phyloP scores from a whole-genome alignment of 2,888 invertebrate genomes.

The Macropis europaea region DNA sequence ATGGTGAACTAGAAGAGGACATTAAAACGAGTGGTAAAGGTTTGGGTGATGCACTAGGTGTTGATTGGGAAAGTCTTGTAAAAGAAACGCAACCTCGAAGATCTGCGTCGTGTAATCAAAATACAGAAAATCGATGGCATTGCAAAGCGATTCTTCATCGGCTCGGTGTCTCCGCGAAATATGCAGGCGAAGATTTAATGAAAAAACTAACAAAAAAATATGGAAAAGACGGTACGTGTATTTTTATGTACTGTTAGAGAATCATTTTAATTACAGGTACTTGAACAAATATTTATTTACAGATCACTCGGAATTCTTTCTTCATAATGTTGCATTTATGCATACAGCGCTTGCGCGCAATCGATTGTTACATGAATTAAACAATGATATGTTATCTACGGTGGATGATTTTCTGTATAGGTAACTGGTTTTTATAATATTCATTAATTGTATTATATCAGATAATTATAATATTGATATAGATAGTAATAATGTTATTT shows the following conservation, averaged over 20 bases:
- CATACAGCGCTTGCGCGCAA: constrained; percentile 71
- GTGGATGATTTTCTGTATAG: constrained; percentile 72
- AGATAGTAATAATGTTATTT: constrained; percentile 9
- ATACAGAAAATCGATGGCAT: constrained; percentile 89
- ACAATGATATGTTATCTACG: constrained; percentile 60
- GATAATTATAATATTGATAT: neutral
- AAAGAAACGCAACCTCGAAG: constrained; percentile 86
- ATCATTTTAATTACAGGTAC: neutral
- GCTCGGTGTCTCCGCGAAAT: constrained; percentile 89
- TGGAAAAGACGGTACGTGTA: constrained; percentile 49
- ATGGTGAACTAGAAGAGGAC: constrained; percentile 93
- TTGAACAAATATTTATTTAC: constrained; percentile 13
- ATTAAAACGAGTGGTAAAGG: constrained; percentile 84
- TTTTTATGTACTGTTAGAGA: neutral
- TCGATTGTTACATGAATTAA: constrained; percentile 63
- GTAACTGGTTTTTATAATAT: constrained; percentile 46
- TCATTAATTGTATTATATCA: neutral
- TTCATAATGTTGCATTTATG: constrained; percentile 73
- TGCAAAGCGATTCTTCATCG: constrained; percentile 89
- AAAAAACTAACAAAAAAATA: constrained; percentile 76
- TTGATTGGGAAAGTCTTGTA: constrained; percentile 95
- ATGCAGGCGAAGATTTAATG: constrained; percentile 86
- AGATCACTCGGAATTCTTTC: constrained; percentile 68
- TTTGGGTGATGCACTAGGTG: constrained; percentile 95
- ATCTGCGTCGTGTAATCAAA: constrained; percentile 71